A percentile compares a stretch with the other conserved stretches of the same genome.
Conservation (phyloP, 2,888 invertebrate genomes). For the Drosophila bunnanda region DNA sequence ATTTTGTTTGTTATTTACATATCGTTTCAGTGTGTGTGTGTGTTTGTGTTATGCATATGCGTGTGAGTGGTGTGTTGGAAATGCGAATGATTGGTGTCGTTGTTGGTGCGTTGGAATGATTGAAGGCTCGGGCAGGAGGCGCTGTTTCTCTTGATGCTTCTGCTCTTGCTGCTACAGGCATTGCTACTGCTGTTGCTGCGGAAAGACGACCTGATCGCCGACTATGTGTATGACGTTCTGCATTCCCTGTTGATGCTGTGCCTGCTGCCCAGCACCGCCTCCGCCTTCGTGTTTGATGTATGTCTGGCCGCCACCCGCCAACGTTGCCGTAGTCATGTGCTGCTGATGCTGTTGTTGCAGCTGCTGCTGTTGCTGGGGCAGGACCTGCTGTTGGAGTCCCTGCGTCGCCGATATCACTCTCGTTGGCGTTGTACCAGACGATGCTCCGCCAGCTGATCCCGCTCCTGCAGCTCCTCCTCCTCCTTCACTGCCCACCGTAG, state of each 20-base stretch:
- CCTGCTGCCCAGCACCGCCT: constrained; percentile 51
- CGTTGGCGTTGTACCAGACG: constrained; percentile 40
- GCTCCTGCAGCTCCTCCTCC: constrained; percentile 11
- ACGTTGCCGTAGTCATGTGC: constrained; percentile 65
- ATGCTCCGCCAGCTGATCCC: constrained; percentile 44
- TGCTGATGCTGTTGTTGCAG: constrained; percentile 60
- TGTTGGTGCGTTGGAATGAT: constrained; percentile 66
- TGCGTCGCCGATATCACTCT: constrained; percentile 53
- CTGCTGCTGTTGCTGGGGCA: constrained; percentile 65
- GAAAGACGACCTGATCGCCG: constrained; percentile 78
- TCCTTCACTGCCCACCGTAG: constrained; percentile 42
- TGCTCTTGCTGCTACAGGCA: constrained; percentile 54
- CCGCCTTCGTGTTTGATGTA: constrained; percentile 66
- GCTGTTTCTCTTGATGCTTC: constrained; percentile 64
- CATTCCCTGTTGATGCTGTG: constrained; percentile 62
- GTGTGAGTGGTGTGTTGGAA: constrained; percentile 35
- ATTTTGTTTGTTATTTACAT: constrained; percentile 70
- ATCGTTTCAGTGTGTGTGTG: constrained; percentile 42
- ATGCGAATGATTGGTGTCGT: constrained; percentile 39
- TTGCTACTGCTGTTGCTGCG: constrained; percentile 61
- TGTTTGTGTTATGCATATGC: constrained; percentile 26
- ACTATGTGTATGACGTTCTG: constrained; percentile 83
- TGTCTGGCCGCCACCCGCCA: constrained; percentile 67
- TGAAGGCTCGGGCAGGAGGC: constrained; percentile 34
- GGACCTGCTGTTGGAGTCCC: constrained; percentile 43